Conservation (phyloP, 2,888 invertebrate genomes). For the Cotesia congregata region DNA sequence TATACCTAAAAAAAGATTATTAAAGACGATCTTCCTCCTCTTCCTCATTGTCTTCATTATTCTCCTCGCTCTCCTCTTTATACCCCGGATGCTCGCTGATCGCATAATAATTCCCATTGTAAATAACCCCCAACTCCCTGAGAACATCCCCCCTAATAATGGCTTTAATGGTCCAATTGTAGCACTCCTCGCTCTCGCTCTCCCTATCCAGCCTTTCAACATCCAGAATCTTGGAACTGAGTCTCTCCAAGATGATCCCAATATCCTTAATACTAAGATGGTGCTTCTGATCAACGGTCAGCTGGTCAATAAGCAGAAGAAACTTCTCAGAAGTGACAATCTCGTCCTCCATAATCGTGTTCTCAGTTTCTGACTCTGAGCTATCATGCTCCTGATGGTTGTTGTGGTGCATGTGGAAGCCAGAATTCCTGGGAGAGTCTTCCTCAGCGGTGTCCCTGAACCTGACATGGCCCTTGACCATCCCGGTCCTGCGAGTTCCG, state of each 20-base stretch:
- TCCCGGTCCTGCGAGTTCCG: conserved; percentile 71
- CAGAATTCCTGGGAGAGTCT: conserved; percentile 45
- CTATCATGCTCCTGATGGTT: conserved; percentile 81
- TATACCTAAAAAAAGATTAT: conserved; percentile 52
- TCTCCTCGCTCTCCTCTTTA: conserved; percentile 90
- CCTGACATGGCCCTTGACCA: conserved; percentile 84
- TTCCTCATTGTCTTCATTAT: conserved; percentile 86
- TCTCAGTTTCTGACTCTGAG: conserved; percentile 94
- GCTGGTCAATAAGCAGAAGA: conserved; percentile 91
- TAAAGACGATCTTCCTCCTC: conserved; percentile 80
- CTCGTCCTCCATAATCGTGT: conserved; percentile 93
- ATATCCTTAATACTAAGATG: conserved; percentile 95
- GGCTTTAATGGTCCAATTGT: conserved; percentile 97
- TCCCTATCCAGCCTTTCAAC: conserved; percentile 93
- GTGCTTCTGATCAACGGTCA: conserved; percentile 92
- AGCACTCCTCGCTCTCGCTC: conserved; percentile 93
- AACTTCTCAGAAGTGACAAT: conserved; percentile 92
- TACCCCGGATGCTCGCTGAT: conserved; percentile 96
- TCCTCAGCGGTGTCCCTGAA: conserved; percentile 86
- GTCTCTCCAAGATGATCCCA: conserved; percentile 92
- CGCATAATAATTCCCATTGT: conserved; percentile 95
- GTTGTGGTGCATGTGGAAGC: conserved; percentile 65
- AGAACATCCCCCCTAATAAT: conserved; percentile 92
- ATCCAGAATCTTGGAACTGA: conserved; percentile 93
- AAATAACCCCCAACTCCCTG: conserved; percentile 92